Evolutionary conservation across 2,888 invertebrate species (phyloP).

Genomic region (Leptinotarsa haldemani): DNA sequence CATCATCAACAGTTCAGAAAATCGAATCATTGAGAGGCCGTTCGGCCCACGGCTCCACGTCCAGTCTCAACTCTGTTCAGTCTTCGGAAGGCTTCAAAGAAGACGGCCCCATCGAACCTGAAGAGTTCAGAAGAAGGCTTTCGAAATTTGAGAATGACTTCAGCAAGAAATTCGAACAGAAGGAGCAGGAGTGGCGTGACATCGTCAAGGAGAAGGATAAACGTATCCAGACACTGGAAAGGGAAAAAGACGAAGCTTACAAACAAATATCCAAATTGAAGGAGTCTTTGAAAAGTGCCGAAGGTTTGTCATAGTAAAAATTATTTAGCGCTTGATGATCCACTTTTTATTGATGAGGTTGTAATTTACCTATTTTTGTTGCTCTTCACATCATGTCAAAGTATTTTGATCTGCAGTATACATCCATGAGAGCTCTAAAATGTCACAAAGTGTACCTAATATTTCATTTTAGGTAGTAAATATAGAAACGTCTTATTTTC

Average conservation of each 20-base stretch:
- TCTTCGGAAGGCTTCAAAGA: constrained; percentile 67
- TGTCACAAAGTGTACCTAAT: too few relatives aligned
- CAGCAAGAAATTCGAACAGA: constrained; percentile 71
- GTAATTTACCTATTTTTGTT: too few relatives aligned
- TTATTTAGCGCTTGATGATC: background rate
- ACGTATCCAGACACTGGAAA: constrained; percentile 67
- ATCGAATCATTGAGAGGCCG: constrained; percentile 65
- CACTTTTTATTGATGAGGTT: too few relatives aligned
- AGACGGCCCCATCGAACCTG: constrained; percentile 67
- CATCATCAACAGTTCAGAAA: constrained; percentile 68
- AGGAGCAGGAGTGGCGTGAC: constrained; percentile 77
- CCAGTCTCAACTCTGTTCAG: constrained; percentile 64
- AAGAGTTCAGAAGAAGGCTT: constrained; percentile 65
- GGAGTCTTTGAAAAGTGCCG: constrained; percentile 74
- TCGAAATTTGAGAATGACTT: constrained; percentile 73
- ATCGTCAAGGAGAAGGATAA: constrained; percentile 72
- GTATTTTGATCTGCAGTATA: too few relatives aligned
- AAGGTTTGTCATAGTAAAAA: constrained; percentile 69
- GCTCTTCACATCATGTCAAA: too few relatives aligned
- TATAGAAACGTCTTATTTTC: background rate
- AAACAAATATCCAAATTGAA: constrained; percentile 70
- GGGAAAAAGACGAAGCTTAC: constrained; percentile 70
- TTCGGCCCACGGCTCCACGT: constrained; percentile 66
- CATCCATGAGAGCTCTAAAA: too few relatives aligned
- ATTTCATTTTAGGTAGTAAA: background rate